Evolutionary conservation across 2,113 vertebrate genomes (phyloP).

Genomic region (Stictonetta naevosa): DNA sequence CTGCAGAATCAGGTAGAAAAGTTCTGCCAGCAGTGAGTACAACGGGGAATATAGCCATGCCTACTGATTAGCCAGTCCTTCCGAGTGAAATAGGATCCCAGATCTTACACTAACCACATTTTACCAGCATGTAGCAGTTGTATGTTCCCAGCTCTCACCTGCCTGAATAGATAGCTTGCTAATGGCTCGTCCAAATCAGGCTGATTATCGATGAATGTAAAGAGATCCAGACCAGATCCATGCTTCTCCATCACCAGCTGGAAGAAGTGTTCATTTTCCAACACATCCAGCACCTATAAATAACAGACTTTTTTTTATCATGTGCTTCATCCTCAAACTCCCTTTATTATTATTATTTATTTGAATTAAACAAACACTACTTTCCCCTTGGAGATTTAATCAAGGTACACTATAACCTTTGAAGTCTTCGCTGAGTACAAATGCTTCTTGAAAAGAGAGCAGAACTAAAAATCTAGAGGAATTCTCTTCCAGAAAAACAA

Average conservation of each 20-base stretch:
- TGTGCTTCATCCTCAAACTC: not conserved
- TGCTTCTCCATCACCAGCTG: slow-evolving; percentile 98
- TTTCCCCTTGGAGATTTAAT: not conserved
- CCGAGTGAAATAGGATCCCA: not conserved
- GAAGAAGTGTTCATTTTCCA: slow-evolving; percentile 91
- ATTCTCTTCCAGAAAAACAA: not conserved
- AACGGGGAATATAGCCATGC: not conserved
- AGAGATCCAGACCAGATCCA: slow-evolving; percentile 91
- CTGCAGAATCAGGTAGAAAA: not conserved
- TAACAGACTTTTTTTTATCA: not conserved
- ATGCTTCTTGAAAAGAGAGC: not conserved
- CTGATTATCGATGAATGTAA: slow-evolving; percentile 92
- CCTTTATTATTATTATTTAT: not conserved
- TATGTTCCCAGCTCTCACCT: slow-evolving; percentile 75
- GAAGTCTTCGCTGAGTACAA: not conserved
- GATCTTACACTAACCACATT: not conserved
- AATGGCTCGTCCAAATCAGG: slow-evolving; percentile 90
- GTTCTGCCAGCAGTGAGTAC: not conserved
- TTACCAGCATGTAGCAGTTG: not conserved
- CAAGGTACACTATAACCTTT: not conserved
- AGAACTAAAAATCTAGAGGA: not conserved
- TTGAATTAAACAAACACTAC: not conserved
- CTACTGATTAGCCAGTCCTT: not conserved
- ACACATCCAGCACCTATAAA: slow-evolving; percentile 87
- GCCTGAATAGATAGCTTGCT: slow-evolving; percentile 93